Evolutionary conservation across 2,888 invertebrate species (phyloP), one percentile per base, ranked within the genome.

Genomic region (Diloba caeruleocephala): DNA sequence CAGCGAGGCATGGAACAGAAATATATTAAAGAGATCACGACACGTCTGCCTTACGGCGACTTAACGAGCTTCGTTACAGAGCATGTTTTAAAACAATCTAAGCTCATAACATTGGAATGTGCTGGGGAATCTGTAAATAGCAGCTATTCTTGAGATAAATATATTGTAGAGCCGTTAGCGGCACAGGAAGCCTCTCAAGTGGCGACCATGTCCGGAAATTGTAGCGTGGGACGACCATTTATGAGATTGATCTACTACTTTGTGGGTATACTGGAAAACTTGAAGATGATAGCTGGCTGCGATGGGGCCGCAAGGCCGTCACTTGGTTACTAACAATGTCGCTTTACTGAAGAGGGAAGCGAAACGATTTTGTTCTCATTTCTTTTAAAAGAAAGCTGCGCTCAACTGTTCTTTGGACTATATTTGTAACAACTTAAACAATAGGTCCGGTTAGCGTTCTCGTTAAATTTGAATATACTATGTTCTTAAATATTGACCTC

Each of bases 401-500:
- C 17, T 17, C 17, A 17, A n/a, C n/a, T n/a, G n/a, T n/a, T n/a
- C n/a, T n/a, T n/a, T n/a, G n/a, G 17, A 17, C 17, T 17, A 21
- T 21, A 21, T 21, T 2, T 3, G 21, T n/a, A n/a, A n/a, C n/a
- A n/a, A n/a, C n/a, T n/a, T n/a, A n/a, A n/a, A n/a, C n/a, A n/a
- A n/a, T n/a, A n/a, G n/a, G n/a, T n/a, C n/a, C n/a, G n/a, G n/a
- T n/a, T n/a, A n/a, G n/a, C n/a, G n/a, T n/a, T n/a, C n/a, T n/a
- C n/a, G n/a, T n/a, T n/a, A n/a, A n/a, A n/a, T n/a, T n/a, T n/a
- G n/a, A n/a, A n/a, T n/a, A n/a, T n/a, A n/a, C n/a, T n/a, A 55
- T 55, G n/a, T 28, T 25, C 33, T 44, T 19, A 25, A 9, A 17
- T 13, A 10, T 19, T 37, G 43, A 43, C 36, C 25, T 23, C n/a